Evolutionary conservation across 2,113 vertebrate species (phyloP), one percentile per base, ranked within the genome.

Genomic region (Mugil cephalus): DNA sequence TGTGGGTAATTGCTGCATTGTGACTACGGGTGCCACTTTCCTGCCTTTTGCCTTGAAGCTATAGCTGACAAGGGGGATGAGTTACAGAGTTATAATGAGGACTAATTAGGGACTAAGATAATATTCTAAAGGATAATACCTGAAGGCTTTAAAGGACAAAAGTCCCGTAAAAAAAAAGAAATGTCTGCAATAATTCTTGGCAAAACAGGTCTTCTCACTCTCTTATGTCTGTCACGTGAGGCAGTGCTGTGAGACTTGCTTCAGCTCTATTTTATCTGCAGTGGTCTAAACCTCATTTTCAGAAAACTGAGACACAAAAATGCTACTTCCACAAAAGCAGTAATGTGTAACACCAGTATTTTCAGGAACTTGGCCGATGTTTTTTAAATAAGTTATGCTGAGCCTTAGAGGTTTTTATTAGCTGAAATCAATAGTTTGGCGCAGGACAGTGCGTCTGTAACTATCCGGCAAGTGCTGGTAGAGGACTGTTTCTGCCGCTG

Each of bases 31-130:
- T 58, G 56, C 69, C 60, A 65, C 81, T 83, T 69, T 82, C 51
- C 55, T 69, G 48, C 79, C 51, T 47, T 80, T 78, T 42, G 17
- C 42, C 74, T 48, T 47, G 62, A 84, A 89, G 80, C 65, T 45
- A 39, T 30, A 56, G 74, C 74, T 64, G 69, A 75, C 70, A 61
- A 71, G 53, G 63, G 40, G 73, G 85, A 76, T 87, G 68, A 36
- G 69, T 87, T 87, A 77, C 86, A 80, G 46, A 36, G 73, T 58
- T 53, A 65, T 74, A 77, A 78, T 58, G 40, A 84, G 56, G 62
- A 78, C 81, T 89, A 89, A 92, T 90, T 87, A 89, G 72, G 67
- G 82, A 73, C 79, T 48, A 34, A 84, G 87, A 87, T 91, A 77
- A 84, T 82, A 82, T 80, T 80, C 70, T 74, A 40, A 64, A 76